Conservation (phyloP, 2,113 vertebrate genomes). For the Pholis gunnellus region DNA sequence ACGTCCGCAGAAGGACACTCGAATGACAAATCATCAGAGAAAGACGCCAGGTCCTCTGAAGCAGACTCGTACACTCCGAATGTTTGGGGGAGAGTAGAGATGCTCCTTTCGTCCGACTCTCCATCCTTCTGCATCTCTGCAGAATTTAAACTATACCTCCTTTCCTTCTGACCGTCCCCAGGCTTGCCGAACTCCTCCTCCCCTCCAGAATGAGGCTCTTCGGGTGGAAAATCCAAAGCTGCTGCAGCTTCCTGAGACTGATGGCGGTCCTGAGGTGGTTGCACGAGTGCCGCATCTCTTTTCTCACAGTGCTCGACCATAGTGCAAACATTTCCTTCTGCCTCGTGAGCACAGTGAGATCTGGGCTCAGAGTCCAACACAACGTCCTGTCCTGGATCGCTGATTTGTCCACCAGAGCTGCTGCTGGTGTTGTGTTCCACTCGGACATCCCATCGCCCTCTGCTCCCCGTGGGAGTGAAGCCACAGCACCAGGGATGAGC, state of each 20-base stretch:
- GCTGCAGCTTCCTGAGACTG: conserved; percentile 52
- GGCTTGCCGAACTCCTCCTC: background rate
- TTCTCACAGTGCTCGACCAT: conserved; percentile 57
- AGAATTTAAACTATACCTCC: conserved; percentile 9
- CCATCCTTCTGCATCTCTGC: conserved; percentile 34
- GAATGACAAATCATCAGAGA: conserved; percentile 62
- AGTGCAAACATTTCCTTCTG: conserved; percentile 39
- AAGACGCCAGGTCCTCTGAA: conserved; percentile 74
- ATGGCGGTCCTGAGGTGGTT: conserved; percentile 59
- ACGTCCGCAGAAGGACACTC: conserved; percentile 78
- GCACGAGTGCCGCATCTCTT: conserved; percentile 32
- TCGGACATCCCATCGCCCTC: conserved; percentile 71
- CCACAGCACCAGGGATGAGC: conserved; percentile 76
- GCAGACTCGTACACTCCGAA: conserved; percentile 44
- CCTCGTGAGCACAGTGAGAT: conserved; percentile 40
- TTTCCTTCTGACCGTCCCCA: conserved; percentile 5
- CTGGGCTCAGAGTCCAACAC: conserved; percentile 67
- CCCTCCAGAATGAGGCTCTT: background rate
- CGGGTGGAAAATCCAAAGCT: conserved; percentile 21
- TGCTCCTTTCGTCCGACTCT: conserved; percentile 23
- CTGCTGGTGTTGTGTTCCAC: conserved; percentile 41
- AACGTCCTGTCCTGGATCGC: conserved; percentile 25
- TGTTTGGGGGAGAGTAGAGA: conserved; percentile 13
- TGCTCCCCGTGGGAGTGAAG: conserved; percentile 45
- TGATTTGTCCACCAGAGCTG: conserved; percentile 35